Evolutionary conservation across 2,113 vertebrate genomes (phyloP).

Genomic region (Hyperopisus bebe): DNA sequence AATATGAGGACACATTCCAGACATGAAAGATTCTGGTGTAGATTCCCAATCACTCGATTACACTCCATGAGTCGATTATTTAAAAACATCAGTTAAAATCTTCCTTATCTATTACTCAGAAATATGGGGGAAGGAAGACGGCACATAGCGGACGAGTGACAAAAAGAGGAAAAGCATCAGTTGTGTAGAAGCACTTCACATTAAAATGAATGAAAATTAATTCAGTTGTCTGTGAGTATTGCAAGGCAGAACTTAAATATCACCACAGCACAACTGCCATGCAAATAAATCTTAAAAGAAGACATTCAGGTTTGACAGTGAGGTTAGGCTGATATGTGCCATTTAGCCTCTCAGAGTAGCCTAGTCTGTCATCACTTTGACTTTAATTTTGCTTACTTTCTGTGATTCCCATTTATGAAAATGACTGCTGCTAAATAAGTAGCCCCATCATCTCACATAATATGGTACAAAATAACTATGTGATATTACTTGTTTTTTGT

Average conservation of each 20-base stretch:
- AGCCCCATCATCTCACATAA: neutral
- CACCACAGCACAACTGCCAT: neutral
- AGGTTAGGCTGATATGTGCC: neutral
- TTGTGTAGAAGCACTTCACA: neutral
- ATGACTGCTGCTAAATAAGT: neutral
- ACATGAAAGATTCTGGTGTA: neutral
- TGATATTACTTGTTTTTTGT: neutral
- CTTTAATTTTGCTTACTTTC: neutral
- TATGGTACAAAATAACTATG: neutral
- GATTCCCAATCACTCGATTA: neutral
- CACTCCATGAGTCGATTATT: neutral
- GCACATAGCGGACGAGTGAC: neutral
- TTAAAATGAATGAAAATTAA: neutral
- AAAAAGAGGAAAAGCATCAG: neutral
- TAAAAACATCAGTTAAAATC: neutral
- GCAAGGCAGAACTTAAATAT: neutral
- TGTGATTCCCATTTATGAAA: neutral
- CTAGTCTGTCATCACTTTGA: neutral
- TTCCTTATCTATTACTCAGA: neutral
- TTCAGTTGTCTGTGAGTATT: neutral
- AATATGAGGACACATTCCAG: neutral
- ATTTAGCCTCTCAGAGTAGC: neutral
- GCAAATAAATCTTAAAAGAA: neutral
- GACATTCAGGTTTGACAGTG: neutral
- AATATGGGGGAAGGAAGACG: neutral